phyloP scores from a whole-genome alignment of 2,113 vertebrate species.

The Clarias batrachus region DNA sequence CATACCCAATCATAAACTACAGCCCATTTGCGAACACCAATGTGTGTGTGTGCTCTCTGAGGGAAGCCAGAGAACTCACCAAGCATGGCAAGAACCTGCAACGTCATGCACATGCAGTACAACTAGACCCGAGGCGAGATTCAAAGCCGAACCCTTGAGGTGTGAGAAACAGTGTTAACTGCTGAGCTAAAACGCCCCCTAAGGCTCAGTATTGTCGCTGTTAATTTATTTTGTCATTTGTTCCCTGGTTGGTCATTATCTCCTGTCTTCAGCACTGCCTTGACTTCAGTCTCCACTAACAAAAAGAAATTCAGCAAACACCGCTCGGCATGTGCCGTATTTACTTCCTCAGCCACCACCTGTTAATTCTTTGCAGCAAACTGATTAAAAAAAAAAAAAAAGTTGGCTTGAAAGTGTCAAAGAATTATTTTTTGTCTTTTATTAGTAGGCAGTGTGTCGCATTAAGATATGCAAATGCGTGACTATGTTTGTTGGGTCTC shows the following conservation, averaged over 20 bases:
- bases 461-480: conserved; percentile 50
- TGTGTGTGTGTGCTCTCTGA: too few relatives aligned
- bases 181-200: too few relatives aligned
- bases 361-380: conserved; percentile 40
- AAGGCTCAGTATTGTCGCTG: conserved; percentile 53
- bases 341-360: conserved; percentile 29
- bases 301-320: conserved; percentile 52
- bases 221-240: conserved; percentile 70
- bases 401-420: conserved; percentile 28
- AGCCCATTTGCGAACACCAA: too few relatives aligned
- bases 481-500: conserved; percentile 20
- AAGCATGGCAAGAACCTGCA: too few relatives aligned
- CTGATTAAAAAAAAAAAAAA: conserved; percentile 21
- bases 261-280: conserved; percentile 60
- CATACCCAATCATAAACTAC: too few relatives aligned
- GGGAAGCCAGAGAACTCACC: too few relatives aligned
- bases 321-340: conserved; percentile 25
- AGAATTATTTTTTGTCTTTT: conserved; percentile 42
- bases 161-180: too few relatives aligned
- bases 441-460: conserved; percentile 52
- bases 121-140: too few relatives aligned
- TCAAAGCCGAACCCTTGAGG: too few relatives aligned
- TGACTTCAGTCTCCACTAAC: conserved; percentile 50
- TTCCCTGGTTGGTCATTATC: conserved; percentile 64
- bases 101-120: too few relatives aligned